Percentiles rank a stretch among this genome's conserved stretches.
phyloP scores from a whole-genome alignment of 2,797 vertebrate species.

The Leontopithecus rosalia region DNA sequence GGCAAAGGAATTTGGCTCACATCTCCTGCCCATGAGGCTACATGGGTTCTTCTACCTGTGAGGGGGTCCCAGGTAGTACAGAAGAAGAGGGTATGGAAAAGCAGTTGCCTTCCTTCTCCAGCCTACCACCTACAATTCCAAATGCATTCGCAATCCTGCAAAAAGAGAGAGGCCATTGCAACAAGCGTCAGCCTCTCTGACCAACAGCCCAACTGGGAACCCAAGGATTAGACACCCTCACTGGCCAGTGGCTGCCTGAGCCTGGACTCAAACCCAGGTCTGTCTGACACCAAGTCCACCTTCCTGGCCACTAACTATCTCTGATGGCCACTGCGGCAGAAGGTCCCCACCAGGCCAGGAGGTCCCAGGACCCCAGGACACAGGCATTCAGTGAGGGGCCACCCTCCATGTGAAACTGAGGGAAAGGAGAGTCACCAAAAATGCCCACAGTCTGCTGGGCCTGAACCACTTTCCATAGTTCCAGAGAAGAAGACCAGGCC shows the following conservation, averaged over 20 bases:
- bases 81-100: neutral
- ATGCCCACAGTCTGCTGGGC: neutral
- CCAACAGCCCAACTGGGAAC: neutral
- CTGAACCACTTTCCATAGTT: constrained; percentile 72
- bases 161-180: neutral
- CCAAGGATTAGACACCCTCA: neutral
- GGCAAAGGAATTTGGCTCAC: neutral
- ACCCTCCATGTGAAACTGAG: neutral
- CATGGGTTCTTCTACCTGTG: accelerated
- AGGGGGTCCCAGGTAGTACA: neutral
- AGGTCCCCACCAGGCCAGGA: neutral
- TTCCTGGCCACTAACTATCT: neutral
- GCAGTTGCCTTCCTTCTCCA: neutral
- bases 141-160: neutral
- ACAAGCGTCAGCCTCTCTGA: neutral
- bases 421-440: constrained; percentile 68
- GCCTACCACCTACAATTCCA: too few relatives aligned
- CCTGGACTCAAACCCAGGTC: neutral
- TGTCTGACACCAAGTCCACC: neutral
- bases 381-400: neutral
- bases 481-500: constrained; percentile 72
- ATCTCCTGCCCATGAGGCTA: neutral
- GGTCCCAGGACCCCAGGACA: neutral
- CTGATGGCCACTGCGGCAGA: neutral
- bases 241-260: neutral